Percentiles rank a stretch among this genome's conserved stretches.
phyloP scores from a whole-genome alignment of 2,113 vertebrate genomes.

The Hiodon tergisus region DNA sequence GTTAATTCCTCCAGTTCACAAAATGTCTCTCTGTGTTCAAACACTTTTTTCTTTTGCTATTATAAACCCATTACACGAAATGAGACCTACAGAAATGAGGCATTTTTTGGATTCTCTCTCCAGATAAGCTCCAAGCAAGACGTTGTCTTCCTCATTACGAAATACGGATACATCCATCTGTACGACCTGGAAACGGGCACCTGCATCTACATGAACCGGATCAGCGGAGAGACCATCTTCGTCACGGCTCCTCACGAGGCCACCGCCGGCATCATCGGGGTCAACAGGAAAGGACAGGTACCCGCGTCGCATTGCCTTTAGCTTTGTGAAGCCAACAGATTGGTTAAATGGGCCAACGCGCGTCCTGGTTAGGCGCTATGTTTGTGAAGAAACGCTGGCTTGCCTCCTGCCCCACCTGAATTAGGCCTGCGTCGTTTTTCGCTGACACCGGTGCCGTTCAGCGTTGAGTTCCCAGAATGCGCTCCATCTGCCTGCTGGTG shows the following conservation, averaged over 20 bases:
- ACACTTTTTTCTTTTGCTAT: not conserved
- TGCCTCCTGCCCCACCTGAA: not conserved
- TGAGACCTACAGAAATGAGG: not conserved
- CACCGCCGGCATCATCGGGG: constrained; percentile 96
- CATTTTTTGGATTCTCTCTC: constrained; percentile 18
- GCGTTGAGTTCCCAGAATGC: not conserved
- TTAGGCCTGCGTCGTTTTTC: not conserved
- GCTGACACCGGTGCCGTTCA: too few relatives aligned
- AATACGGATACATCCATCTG: constrained; percentile 95
- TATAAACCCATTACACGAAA: not conserved
- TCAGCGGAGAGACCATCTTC: constrained; percentile 97
- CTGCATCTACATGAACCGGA: constrained; percentile 98
- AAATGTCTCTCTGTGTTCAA: not conserved
- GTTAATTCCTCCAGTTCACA: too few relatives aligned
- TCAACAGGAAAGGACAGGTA: constrained; percentile 98
- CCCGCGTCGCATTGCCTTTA: not conserved
- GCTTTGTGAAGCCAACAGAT: not conserved
- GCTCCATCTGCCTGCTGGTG: not conserved
- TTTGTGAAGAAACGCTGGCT: too few relatives aligned
- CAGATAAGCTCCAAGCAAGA: constrained; percentile 95
- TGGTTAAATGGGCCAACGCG: not conserved
- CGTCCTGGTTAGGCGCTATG: too few relatives aligned
- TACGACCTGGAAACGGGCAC: constrained; percentile 97
- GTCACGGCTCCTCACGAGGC: constrained; percentile 95
- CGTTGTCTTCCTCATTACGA: constrained; percentile 94